phyloP scores from a whole-genome alignment of 2,113 vertebrate genomes.

The Sterrhoptilus dennistouni region DNA sequence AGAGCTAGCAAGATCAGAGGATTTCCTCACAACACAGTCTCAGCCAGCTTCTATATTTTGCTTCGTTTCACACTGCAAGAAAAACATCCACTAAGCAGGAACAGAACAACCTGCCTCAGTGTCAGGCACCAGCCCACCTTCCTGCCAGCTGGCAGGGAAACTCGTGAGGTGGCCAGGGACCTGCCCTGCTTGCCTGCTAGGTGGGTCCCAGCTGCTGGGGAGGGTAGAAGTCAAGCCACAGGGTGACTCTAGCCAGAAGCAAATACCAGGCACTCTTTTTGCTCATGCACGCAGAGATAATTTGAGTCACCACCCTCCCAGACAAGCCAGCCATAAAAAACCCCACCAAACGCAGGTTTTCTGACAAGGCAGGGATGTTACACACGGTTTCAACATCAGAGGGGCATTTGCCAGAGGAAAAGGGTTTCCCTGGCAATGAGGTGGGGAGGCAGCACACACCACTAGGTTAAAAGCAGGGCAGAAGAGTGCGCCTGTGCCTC shows the following conservation, averaged over 20 bases:
- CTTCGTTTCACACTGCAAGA: not conserved
- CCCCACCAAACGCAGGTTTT: not conserved
- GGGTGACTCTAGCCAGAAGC: not conserved
- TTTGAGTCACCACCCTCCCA: not conserved
- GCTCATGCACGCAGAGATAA: rapidly evolving
- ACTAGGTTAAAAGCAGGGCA: not conserved
- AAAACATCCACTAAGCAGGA: not conserved
- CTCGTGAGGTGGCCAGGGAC: not conserved
- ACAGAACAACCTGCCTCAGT: not conserved
- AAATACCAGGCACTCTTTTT: not conserved
- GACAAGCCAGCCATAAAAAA: not conserved
- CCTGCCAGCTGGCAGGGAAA: not conserved
- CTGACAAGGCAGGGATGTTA: not conserved
- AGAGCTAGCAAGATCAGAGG: constrained; percentile 45
- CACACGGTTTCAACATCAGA: not conserved
- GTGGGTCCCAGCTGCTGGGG: not conserved
- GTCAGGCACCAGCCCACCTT: not conserved
- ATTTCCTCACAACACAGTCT: constrained; percentile 20
- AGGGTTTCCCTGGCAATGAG: not conserved
- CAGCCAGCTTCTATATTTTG: not conserved
- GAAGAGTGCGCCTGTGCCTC: rapidly evolving
- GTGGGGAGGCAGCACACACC: not conserved
- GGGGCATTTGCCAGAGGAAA: not conserved
- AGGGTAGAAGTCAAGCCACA: not conserved
- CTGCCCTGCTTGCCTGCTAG: not conserved